Evolutionary conservation across 2,113 vertebrate genomes (phyloP).

Genomic region (Pardalotus punctatus): DNA sequence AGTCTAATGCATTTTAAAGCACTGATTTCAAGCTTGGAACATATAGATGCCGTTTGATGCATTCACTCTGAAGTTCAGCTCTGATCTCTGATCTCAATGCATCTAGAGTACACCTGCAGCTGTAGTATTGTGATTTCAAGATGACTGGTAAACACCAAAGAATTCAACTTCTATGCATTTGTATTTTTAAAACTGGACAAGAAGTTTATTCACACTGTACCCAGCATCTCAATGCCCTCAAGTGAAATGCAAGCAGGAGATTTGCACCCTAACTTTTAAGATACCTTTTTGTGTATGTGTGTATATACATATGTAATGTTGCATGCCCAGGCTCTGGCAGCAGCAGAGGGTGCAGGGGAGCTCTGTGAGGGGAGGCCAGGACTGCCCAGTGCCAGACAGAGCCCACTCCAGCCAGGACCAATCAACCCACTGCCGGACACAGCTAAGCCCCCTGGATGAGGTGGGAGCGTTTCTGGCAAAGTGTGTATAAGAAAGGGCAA

Average conservation of each 20-base stretch:
- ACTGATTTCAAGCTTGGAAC: background rate
- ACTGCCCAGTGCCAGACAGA: background rate
- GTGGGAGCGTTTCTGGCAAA: fast-evolving
- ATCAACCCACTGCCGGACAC: background rate
- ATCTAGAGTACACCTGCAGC: background rate
- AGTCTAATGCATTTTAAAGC: background rate
- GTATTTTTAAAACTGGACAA: background rate
- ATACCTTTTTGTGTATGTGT: fast-evolving
- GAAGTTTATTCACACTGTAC: background rate
- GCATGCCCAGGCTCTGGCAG: background rate
- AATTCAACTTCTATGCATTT: background rate
- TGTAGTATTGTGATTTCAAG: background rate
- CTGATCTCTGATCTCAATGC: background rate
- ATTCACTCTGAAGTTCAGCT: background rate
- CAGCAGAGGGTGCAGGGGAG: background rate
- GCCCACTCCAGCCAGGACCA: background rate
- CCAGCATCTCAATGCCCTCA: background rate
- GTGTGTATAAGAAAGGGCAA: background rate
- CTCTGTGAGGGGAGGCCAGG: background rate
- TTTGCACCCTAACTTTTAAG: background rate
- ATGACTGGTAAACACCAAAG: fast-evolving
- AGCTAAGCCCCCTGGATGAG: fast-evolving
- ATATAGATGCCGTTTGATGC: background rate
- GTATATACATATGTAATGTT: too few species aligned
- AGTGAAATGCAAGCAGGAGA: background rate